phyloP scores from a whole-genome alignment of 2,888 invertebrate genomes.

The Sphaeridia pumilis region DNA sequence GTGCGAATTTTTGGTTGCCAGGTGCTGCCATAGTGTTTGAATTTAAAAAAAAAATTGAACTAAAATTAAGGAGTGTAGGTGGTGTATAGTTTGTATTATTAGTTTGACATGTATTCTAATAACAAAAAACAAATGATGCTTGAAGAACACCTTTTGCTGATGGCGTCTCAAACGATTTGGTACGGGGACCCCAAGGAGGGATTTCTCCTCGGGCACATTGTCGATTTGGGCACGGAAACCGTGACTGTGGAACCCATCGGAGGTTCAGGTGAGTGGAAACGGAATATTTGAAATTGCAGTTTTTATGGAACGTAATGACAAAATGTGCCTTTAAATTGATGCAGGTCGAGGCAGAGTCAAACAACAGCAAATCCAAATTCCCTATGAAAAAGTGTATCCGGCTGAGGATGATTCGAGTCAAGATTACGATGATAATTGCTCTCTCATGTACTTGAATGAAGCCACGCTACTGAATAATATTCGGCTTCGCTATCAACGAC shows the following conservation, averaged over 20 bases:
- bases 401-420: slow-evolving; percentile 75
- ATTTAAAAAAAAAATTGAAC: too few relatives aligned
- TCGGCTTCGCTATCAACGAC: slow-evolving; percentile 72
- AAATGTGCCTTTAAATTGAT: too few relatives aligned
- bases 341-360: slow-evolving; percentile 33
- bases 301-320: too few relatives aligned
- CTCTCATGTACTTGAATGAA: slow-evolving; percentile 85
- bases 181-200: slow-evolving; percentile 47
- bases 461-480: slow-evolving; percentile 90
- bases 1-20: too few relatives aligned
- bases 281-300: too few relatives aligned
- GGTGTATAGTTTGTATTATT: too few relatives aligned
- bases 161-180: slow-evolving; percentile 27
- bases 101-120: slow-evolving; percentile 1
- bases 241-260: slow-evolving; percentile 54
- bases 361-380: slow-evolving; percentile 19
- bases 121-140: slow-evolving; percentile 14
- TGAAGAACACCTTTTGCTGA: slow-evolving; percentile 19
- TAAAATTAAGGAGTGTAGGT: too few relatives aligned
- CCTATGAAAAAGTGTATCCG: slow-evolving; percentile 78
- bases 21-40: too few relatives aligned
- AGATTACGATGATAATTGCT: slow-evolving; percentile 72
- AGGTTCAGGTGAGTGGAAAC: slow-evolving; percentile 8
- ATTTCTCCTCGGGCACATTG: slow-evolving; percentile 75
- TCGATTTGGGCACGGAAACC: slow-evolving; percentile 62